Conservation (phyloP, 1,140 invertebrate species). For the Dreissena rostriformis region DNA sequence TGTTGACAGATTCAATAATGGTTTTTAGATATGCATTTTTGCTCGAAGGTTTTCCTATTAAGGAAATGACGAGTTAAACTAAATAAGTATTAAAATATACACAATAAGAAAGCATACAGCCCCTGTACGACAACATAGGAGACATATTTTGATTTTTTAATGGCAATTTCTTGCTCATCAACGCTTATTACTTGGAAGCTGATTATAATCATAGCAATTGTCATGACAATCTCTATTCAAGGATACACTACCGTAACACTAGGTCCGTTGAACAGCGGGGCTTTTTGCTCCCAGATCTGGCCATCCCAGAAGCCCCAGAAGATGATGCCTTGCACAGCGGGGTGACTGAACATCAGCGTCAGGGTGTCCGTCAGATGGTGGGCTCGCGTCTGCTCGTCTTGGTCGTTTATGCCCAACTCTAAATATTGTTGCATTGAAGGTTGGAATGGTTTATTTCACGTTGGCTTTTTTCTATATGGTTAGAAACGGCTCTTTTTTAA, state of each 20-base stretch:
- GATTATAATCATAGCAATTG: neutral
- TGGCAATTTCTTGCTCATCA: neutral
- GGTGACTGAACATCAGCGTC: conserved; percentile 70
- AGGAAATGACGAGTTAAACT: neutral
- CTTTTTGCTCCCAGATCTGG: conserved; percentile 40
- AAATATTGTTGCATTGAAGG: too few relatives aligned
- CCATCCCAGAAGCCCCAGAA: conserved; percentile 76
- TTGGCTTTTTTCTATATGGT: too few relatives aligned
- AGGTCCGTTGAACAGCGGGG: conserved; percentile 49
- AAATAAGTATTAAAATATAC: neutral
- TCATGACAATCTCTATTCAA: too few relatives aligned
- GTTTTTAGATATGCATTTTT: too few relatives aligned
- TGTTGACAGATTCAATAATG: too few relatives aligned
- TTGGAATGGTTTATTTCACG: too few relatives aligned
- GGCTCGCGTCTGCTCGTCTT: conserved; percentile 50
- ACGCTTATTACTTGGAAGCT: neutral
- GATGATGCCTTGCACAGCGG: conserved; percentile 69
- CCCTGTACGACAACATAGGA: too few relatives aligned
- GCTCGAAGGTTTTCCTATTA: conserved; percentile 6
- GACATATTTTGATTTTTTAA: neutral
- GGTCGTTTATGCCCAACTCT: conserved; percentile 59
- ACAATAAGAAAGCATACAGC: neutral
- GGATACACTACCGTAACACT: conserved; percentile 54
- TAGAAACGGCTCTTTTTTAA: too few relatives aligned
- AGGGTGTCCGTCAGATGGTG: conserved; percentile 55